Evolutionary conservation across 2,113 vertebrate genomes (phyloP).

Genomic region (Tichodroma muraria): DNA sequence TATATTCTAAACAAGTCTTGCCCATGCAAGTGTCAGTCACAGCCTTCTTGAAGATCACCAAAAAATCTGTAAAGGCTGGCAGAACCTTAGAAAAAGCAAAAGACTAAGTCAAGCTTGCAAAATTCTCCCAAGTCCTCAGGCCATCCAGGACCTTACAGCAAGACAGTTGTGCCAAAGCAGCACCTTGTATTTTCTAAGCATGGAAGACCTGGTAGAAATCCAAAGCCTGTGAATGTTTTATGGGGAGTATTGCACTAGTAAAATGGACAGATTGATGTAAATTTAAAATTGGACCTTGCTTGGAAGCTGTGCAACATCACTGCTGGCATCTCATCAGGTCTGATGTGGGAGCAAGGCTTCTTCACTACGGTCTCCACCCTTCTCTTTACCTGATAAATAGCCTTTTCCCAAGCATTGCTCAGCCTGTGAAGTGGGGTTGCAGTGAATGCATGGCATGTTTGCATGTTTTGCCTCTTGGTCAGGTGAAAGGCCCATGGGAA

Average conservation of each 20-base stretch:
- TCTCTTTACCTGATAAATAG: not conserved
- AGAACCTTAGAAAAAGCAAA: not conserved
- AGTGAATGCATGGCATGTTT: not conserved
- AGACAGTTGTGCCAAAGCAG: not conserved
- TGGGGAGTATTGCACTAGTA: not conserved
- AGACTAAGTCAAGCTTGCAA: not conserved
- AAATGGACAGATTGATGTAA: not conserved
- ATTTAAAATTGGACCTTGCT: not conserved
- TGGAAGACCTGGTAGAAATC: not conserved
- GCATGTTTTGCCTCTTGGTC: accelerated
- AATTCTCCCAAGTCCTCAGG: not conserved
- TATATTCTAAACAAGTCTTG: not conserved
- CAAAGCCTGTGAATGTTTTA: not conserved
- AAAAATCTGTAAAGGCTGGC: not conserved
- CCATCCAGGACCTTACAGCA: not conserved
- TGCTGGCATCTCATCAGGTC: not conserved
- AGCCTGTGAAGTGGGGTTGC: not conserved
- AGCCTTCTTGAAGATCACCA: not conserved
- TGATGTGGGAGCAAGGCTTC: not conserved
- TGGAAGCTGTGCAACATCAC: not conserved
- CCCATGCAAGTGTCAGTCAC: not conserved
- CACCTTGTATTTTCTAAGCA: not conserved
- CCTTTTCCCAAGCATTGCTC: not conserved
- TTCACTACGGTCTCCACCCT: not conserved
- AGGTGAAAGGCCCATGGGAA: not conserved